phyloP scores from a whole-genome alignment of 2,113 vertebrate species.

The Chroicocephalus ridibundus region DNA sequence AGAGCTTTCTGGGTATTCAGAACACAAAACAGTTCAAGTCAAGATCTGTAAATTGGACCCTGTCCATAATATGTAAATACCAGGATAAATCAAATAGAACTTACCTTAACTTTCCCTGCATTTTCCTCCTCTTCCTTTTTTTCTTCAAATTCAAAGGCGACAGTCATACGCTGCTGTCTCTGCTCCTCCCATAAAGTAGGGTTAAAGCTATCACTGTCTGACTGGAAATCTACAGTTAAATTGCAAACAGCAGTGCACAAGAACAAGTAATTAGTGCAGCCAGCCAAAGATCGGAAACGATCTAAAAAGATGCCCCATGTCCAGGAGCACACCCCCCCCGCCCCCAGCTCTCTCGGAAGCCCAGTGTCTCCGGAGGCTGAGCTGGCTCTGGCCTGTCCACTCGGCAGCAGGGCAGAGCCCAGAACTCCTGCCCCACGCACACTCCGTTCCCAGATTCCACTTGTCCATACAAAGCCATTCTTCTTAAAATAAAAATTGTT shows the following conservation, averaged over 20 bases:
- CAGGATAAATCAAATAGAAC: background rate
- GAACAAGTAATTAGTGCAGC: background rate
- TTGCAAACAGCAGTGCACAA: background rate
- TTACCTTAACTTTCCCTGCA: conserved; percentile 95
- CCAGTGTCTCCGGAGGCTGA: background rate
- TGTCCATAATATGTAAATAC: rapidly evolving
- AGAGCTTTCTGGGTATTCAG: background rate
- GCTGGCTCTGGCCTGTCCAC: background rate
- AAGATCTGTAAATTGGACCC: background rate
- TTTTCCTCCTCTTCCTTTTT: conserved; percentile 96
- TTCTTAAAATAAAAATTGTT: background rate
- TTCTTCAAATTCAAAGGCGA: conserved; percentile 98
- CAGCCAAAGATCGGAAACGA: background rate
- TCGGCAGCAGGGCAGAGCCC: rapidly evolving
- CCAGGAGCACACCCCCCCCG: background rate
- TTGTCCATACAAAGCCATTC: background rate
- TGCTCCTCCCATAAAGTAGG: conserved; percentile 98
- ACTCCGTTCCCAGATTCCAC: background rate
- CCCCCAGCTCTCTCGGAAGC: background rate
- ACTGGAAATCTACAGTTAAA: conserved; percentile 91
- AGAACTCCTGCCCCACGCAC: background rate
- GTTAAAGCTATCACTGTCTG: conserved; percentile 98
- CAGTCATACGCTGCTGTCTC: conserved; percentile 97
- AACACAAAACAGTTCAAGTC: background rate
- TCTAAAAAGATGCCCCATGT: background rate